phyloP scores from a whole-genome alignment of 1,140 invertebrate species.

The Drosophila paulistorum region DNA sequence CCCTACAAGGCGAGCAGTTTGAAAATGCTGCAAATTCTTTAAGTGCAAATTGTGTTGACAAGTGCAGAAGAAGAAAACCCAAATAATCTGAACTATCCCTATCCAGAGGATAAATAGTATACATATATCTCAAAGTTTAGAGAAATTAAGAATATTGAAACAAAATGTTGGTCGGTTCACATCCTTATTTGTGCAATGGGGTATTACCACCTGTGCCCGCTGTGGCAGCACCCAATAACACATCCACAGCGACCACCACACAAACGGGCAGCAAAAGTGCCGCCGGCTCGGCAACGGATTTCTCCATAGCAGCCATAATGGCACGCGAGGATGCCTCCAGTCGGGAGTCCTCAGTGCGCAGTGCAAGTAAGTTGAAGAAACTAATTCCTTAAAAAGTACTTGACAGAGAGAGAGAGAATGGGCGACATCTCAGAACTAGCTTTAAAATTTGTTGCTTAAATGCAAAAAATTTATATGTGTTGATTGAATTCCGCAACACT shows the following conservation, averaged over 20 bases:
- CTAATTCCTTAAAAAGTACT: neutral
- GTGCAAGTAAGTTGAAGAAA: constrained; percentile 77
- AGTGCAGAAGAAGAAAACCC: constrained; percentile 25
- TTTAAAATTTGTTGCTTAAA: neutral
- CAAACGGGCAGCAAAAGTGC: constrained; percentile 73
- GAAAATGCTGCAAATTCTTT: constrained; percentile 45
- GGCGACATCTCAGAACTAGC: too few relatives aligned
- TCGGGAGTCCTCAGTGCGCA: constrained; percentile 84
- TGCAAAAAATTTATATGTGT: neutral
- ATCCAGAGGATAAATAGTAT: constrained; percentile 16
- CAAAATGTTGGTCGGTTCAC: constrained; percentile 79
- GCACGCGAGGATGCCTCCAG: constrained; percentile 87
- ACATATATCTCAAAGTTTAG: constrained; percentile 17
- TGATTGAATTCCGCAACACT: neutral
- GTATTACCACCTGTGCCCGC: constrained; percentile 57
- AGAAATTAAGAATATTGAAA: constrained; percentile 11
- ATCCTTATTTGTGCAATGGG: constrained; percentile 82
- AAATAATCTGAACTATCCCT: constrained; percentile 25
- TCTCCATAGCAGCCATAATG: constrained; percentile 97
- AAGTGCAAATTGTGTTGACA: constrained; percentile 53
- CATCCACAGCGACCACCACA: constrained; percentile 52
- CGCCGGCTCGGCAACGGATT: constrained; percentile 89
- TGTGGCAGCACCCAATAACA: constrained; percentile 43
- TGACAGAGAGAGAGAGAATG: neutral
- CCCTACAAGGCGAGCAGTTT: neutral